Base-by-base conservation (phyloP, 2,888 invertebrate genomes). In the Erpobdella octoculata region DNA sequence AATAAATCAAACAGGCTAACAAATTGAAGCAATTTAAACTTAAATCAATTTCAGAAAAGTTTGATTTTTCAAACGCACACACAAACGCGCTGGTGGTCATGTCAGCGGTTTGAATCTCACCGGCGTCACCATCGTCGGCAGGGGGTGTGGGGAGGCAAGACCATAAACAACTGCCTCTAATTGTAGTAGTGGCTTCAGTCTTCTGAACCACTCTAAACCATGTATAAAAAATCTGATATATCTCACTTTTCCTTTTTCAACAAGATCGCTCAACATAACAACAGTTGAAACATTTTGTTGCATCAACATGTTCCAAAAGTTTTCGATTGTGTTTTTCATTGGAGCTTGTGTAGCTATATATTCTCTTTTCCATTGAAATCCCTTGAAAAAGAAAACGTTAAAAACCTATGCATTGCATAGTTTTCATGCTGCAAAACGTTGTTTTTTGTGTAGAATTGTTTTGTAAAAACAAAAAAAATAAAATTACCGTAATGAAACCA, bases 331-430 rank as follows among this genome's bases (percentile, higher is more conserved):
- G 73, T 86, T 86, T 46, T 87, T 86, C 73, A 89, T 86, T 0
- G 90, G 90, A 0, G 89, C 90, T 82, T 90, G 90, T 21, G 88
- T 87, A 6, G 90, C 90, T 73, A 90, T 89, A 77, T 89, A 90
- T 78, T 89, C 89, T 71, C 87, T 84, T 61, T 86, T 85, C 2
- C 86, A 86, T 1, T 86, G 85, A 76, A 86, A 87, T 18, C 90
- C 90, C 89, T 90, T 76, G 31, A 81, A n/a, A n/a, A n/a, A n/a
- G n/a, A n/a, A n/a, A n/a, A n/a, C n/a, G n/a, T n/a, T n/a, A n/a
- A n/a, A n/a, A n/a, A n/a, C n/a, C n/a, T n/a, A n/a, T n/a, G n/a
- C n/a, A n/a, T n/a, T n/a, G n/a, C n/a, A n/a, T n/a, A n/a, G n/a
- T n/a, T n/a, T n/a, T n/a, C n/a, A n/a, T n/a, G n/a, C n/a, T n/a